phyloP scores from a whole-genome alignment of 2,797 vertebrate species.

The Lepus townsendii region DNA sequence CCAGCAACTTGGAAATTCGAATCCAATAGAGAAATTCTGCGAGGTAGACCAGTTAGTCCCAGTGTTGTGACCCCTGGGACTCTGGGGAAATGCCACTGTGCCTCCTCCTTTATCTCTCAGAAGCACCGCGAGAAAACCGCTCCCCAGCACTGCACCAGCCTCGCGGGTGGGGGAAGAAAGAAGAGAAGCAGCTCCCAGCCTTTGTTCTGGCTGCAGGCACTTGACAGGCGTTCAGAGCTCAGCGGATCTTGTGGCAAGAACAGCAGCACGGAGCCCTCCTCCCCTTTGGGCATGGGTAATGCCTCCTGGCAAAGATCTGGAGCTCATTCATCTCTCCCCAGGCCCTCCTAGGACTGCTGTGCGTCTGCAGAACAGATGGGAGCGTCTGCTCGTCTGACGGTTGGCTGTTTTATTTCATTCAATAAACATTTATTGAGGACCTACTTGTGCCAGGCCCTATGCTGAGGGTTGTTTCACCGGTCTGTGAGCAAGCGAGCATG shows the following conservation, averaged over 20 bases:
- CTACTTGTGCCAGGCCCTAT: slow-evolving; percentile 64
- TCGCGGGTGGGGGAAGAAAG: neutral
- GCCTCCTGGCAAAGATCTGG: slow-evolving; percentile 69
- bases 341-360: slow-evolving; percentile 61
- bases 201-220: slow-evolving; percentile 54
- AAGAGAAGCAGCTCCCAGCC: neutral
- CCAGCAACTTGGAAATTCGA: neutral
- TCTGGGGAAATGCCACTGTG: no score
- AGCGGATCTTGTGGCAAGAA: slow-evolving; percentile 61
- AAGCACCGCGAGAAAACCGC: neutral
- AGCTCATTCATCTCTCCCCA: slow-evolving; percentile 71
- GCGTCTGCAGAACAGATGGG: slow-evolving; percentile 77
- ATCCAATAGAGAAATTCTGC: neutral
- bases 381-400: slow-evolving; percentile 66
- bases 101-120: neutral
- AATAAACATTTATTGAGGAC: slow-evolving; percentile 76
- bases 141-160: neutral
- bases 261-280: neutral
- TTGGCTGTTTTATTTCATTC: slow-evolving; percentile 76
- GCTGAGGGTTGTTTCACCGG: neutral
- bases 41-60: neutral
- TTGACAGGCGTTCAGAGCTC: slow-evolving; percentile 27
- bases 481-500: neutral
- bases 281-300: neutral
- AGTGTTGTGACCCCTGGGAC: neutral